Evolutionary conservation across 2,888 invertebrate genomes (phyloP).

Genomic region (Phaonia tiefii): DNA sequence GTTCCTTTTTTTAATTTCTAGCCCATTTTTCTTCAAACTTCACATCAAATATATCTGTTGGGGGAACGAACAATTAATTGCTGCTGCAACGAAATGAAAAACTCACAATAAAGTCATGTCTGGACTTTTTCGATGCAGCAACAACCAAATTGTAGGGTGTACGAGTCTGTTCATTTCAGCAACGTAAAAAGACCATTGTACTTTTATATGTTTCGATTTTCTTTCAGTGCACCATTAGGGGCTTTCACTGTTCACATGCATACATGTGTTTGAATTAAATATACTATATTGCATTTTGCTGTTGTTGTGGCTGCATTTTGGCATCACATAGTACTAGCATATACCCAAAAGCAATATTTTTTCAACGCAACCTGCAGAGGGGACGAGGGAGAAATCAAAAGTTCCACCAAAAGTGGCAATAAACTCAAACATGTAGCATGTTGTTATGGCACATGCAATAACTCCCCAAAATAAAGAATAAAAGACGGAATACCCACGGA

Average conservation of each 20-base stretch:
- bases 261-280: slow-evolving; percentile 29
- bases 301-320: slow-evolving; percentile 59
- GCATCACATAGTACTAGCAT: slow-evolving; percentile 51
- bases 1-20: too few relatives aligned
- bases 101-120: too few relatives aligned
- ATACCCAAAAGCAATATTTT: slow-evolving; percentile 42
- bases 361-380: slow-evolving; percentile 26
- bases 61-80: too few relatives aligned
- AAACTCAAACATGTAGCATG: slow-evolving; percentile 63
- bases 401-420: slow-evolving; percentile 63
- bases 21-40: too few relatives aligned
- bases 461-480: slow-evolving; percentile 11
- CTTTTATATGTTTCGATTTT: too few relatives aligned
- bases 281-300: slow-evolving; percentile 40
- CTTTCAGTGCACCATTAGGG: not conserved
- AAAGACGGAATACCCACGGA: slow-evolving; percentile 23
- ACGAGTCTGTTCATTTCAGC: not conserved
- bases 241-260: not conserved
- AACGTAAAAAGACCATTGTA: too few relatives aligned
- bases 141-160: not conserved
- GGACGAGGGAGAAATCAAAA: slow-evolving; percentile 58
- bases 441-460: slow-evolving; percentile 58
- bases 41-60: too few relatives aligned
- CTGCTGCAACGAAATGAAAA: too few relatives aligned
- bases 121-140: too few relatives aligned